These are phyloP conservation scores for Epinephelus fuscoguttatus DNA, from an alignment of 2,113 vertebrate species.

Conservation along the genomic window DNA sequence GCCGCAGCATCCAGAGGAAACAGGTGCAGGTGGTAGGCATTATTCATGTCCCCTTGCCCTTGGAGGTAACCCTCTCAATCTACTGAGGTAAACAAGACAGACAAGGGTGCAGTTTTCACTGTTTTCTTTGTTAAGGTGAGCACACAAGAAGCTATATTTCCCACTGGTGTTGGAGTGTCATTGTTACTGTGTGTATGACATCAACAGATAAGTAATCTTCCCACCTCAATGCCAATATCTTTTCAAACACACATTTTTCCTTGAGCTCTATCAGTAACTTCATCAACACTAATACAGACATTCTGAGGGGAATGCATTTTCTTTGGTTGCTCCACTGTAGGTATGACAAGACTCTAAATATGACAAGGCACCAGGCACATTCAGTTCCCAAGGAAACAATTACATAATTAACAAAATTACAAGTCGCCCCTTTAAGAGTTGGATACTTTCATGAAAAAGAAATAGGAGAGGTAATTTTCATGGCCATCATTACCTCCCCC, in stretches of 20 bases:
- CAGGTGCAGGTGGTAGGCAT: conserved; percentile 85
- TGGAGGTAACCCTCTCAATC: conserved; percentile 83
- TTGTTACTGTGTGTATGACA: conserved; percentile 64
- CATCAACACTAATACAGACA: conserved; percentile 25
- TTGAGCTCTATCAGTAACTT: conserved; percentile 42
- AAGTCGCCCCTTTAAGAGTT: conserved; percentile 37
- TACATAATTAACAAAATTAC: conserved; percentile 45
- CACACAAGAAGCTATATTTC: conserved; percentile 75
- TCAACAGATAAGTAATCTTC: conserved; percentile 67
- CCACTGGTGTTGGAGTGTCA: conserved; percentile 52
- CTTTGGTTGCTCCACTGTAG: conserved; percentile 3
- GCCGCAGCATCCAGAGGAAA: conserved; percentile 82
- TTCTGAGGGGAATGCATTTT: conserved; percentile 15
- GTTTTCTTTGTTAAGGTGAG: conserved; percentile 75
- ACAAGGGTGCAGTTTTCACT: conserved; percentile 71
- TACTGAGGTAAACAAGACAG: conserved; percentile 82
- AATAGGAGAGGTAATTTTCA: conserved; percentile 43
- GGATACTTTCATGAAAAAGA: conserved; percentile 45
- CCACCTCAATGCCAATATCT: conserved; percentile 46
- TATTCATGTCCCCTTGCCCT: conserved; percentile 85
- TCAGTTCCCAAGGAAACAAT: conserved; percentile 52
- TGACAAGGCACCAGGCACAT: conserved; percentile 9
- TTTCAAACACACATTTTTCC: conserved; percentile 52
- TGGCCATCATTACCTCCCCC: conserved; percentile 31
- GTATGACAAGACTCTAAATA: conserved; percentile 24